Base-by-base conservation (phyloP, 2,113 vertebrate genomes). In the Alligator sinensis region DNA sequence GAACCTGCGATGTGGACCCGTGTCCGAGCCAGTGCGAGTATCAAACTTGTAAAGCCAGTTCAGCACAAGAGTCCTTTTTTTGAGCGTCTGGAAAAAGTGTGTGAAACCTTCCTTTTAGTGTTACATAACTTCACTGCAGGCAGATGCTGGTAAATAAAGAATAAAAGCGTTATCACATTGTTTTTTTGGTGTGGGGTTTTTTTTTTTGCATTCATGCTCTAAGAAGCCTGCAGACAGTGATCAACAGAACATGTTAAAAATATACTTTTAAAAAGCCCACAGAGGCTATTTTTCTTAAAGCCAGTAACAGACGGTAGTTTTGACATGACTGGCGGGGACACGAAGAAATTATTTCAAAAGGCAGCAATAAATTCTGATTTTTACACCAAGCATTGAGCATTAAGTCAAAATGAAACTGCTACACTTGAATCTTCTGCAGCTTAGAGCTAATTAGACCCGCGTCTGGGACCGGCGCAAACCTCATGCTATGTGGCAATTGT, bases 361-460 rank as follows among this genome's bases (percentile, higher is more conserved):
- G 96, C 94, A 96, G 97, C 96, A 97, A 96, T 95, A 93, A 84
- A 80, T 98, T 96, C 97, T 96, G 97, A 97, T 98, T 97, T 98
- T 97, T 97, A 98, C 87, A 96, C 82, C 82, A 95, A 96, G 92
- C 96, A 86, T 86, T 17, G 63, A 96, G 94, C 97, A 96, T 90
- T 97, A 97, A 97, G 90, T 96, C 96, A 98, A 94, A 97, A 97
- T 93, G 94, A 96, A 97, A 96, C 89, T 95, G 94, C 95, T 80
- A 57, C 57, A 80, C 77, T 97, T 97, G 97, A 96, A 98, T 98
- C 96, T 97, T 98, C 94, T 96, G 90, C 94, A 97, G 93, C 96
- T 97, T 97, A 97, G 91, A 96, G 96, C 96, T 98, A 98, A 98
- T 98, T 98, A 98, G 96, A 97, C 89, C 95, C 97, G 82, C 92